A percentile compares a stretch with the other conserved stretches of the same genome.
These are phyloP conservation scores for Dynastes hyllus DNA, from an alignment of 2,888 invertebrate species.

Conservation along the genomic window DNA sequence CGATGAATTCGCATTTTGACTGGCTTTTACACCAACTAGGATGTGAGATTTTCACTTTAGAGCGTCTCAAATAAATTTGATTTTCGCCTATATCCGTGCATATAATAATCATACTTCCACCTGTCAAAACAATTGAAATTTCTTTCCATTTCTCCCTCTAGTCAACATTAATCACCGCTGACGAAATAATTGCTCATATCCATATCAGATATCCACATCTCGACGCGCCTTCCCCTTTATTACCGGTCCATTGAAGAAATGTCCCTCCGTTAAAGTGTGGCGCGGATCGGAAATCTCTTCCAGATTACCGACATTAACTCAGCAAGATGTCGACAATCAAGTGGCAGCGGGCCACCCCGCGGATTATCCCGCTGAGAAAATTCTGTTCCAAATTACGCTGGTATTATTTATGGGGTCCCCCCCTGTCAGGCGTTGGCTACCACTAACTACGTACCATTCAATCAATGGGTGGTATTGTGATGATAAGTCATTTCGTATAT, in stretches of 20 bases:
- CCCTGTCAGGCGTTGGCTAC: conserved; percentile 13
- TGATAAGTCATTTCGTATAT: conserved; percentile 16
- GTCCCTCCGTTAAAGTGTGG: too few relatives aligned
- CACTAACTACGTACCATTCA: conserved; percentile 29
- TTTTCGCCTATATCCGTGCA: too few relatives aligned
- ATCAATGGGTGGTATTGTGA: conserved; percentile 40
- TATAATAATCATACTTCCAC: too few relatives aligned
- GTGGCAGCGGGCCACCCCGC: conserved; percentile 23
- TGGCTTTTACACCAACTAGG: too few relatives aligned
- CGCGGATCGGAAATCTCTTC: not conserved
- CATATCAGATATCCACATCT: too few relatives aligned
- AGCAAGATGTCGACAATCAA: conserved; percentile 16
- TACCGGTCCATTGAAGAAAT: too few relatives aligned
- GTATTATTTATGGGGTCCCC: conserved; percentile 30
- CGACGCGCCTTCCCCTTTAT: too few relatives aligned
- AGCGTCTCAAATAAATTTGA: too few relatives aligned
- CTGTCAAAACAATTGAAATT: too few relatives aligned
- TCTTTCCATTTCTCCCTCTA: too few relatives aligned
- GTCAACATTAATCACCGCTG: not conserved
- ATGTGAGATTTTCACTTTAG: not conserved
- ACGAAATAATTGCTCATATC: not conserved
- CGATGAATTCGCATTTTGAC: too few relatives aligned
- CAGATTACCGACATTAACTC: conserved; percentile 39
- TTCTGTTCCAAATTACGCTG: conserved; percentile 34
- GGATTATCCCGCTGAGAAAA: conserved; percentile 40